Percentiles rank a stretch among this genome's conserved stretches.
Conservation (phyloP, 2,113 vertebrate genomes). For the Pavo muticus region DNA sequence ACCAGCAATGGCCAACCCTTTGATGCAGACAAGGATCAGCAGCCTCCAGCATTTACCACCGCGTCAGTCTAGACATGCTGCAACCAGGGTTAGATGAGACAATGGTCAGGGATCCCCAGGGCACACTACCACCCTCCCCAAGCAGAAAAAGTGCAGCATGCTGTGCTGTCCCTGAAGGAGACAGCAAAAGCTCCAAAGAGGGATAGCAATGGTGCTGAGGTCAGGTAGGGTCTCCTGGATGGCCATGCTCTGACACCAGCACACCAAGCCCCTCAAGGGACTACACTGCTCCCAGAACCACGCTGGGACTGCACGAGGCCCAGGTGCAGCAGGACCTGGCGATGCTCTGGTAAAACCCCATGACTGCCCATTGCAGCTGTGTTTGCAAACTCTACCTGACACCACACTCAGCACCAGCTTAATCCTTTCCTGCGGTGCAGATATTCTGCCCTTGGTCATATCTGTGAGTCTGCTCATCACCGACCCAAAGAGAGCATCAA, state of each 20-base stretch:
- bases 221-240: neutral
- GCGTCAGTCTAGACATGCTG: neutral
- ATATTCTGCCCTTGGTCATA: accelerated
- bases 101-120: neutral
- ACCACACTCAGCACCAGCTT: neutral
- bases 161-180: neutral
- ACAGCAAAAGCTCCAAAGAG: neutral
- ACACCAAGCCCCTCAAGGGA: neutral
- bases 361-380: no score
- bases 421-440: accelerated
- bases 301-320: neutral
- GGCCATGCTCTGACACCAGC: neutral
- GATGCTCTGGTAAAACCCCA: neutral
- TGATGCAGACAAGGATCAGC: neutral
- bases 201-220: accelerated
- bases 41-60: neutral
- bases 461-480: neutral
- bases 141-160: accelerated
- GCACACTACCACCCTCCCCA: neutral
- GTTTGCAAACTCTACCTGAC: neutral
- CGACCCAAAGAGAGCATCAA: neutral
- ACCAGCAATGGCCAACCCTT: neutral
- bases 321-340: neutral
- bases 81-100: neutral
- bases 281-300: no score